Evolutionary conservation across 2,113 vertebrate species (phyloP).

Genomic region (Chamaetylas fuelleborni): DNA sequence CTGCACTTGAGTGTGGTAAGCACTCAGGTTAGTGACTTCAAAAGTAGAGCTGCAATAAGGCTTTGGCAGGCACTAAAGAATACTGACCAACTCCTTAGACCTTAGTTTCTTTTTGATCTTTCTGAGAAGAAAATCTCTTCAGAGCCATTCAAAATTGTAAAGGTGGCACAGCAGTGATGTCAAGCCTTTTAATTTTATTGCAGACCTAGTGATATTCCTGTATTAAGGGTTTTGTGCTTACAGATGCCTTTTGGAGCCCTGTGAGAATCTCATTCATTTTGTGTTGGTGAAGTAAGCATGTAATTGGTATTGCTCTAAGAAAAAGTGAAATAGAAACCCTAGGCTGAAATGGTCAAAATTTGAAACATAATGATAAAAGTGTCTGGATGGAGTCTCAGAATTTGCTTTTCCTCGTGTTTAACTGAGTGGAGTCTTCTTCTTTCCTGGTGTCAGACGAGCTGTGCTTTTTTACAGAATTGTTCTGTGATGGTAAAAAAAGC

Average conservation of each 20-base stretch:
- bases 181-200: constrained; percentile 17
- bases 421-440: neutral
- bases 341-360: neutral
- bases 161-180: neutral
- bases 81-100: neutral
- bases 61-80: constrained; percentile 22
- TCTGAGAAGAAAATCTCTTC: constrained; percentile 3
- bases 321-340: neutral
- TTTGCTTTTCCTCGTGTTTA: neutral
- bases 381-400: neutral
- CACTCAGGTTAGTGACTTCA: constrained; percentile 36
- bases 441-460: neutral
- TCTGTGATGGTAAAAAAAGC: neutral
- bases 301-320: neutral
- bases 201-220: neutral
- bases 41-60: constrained; percentile 21
- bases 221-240: neutral
- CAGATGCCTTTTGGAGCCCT: neutral
- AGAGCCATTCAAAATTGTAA: neutral
- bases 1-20: constrained; percentile 27
- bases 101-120: constrained; percentile 27
- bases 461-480: neutral
- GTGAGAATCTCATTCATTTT: neutral
- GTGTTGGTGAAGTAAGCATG: neutral
- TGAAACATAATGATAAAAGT: neutral